phyloP scores from a whole-genome alignment of 2,113 vertebrate species.

The Plecturocebus donacophilus region DNA sequence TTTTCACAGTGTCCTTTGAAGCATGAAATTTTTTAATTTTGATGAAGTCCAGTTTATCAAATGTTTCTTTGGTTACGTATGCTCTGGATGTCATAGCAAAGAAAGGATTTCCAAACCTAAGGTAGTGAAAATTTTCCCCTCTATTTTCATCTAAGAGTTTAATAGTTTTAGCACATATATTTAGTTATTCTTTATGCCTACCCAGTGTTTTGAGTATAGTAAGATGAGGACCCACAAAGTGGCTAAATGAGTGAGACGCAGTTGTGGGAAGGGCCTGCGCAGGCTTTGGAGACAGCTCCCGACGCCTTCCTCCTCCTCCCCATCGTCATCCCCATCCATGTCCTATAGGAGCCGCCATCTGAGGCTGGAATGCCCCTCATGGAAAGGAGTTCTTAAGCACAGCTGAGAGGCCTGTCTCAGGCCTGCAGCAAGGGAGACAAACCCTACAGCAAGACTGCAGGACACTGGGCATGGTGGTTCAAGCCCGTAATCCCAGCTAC shows the following conservation, averaged over 20 bases:
- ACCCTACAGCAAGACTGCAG: neutral
- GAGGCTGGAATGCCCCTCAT: too few species aligned
- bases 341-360: neutral
- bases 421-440: neutral
- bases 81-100: neutral
- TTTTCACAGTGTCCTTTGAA: neutral
- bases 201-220: neutral
- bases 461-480: too few species aligned
- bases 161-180: neutral
- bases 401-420: neutral
- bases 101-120: neutral
- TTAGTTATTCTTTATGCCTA: neutral
- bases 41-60: too few species aligned
- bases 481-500: too few species aligned
- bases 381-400: neutral
- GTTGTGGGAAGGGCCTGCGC: rapidly evolving
- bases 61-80: neutral
- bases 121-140: neutral
- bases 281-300: neutral
- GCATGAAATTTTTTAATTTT: neutral
- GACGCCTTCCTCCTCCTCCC: rapidly evolving
- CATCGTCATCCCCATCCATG: neutral
- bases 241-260: neutral
- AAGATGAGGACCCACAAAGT: neutral
- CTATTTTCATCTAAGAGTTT: neutral